Evolutionary conservation across 2,888 invertebrate genomes (phyloP).

Genomic region (Tupiocoris notatus): DNA sequence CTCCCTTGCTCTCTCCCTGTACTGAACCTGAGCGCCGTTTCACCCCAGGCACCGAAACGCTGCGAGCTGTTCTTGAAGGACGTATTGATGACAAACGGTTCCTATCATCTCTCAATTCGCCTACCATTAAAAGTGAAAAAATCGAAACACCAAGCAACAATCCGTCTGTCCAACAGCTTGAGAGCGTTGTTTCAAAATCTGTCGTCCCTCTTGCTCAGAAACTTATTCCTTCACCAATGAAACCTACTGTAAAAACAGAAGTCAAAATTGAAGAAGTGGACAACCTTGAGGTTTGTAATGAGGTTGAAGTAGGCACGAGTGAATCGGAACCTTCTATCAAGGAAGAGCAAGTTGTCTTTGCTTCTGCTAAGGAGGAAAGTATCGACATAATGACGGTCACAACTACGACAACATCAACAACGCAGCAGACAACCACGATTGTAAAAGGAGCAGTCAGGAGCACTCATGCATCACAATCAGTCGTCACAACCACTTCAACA

Average conservation of each 20-base stretch:
- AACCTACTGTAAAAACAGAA: slow-evolving; percentile 4
- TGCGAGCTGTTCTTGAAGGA: slow-evolving; percentile 46
- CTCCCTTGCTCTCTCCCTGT: too few species aligned
- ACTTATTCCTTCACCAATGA: background rate
- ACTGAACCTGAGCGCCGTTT: slow-evolving; percentile 38
- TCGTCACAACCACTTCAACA: slow-evolving; percentile 26
- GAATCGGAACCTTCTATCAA: slow-evolving; percentile 48
- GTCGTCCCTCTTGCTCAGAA: background rate
- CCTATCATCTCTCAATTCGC: background rate
- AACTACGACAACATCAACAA: slow-evolving; percentile 52
- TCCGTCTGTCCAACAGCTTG: background rate
- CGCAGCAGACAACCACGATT: slow-evolving; percentile 54
- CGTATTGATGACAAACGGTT: slow-evolving; percentile 41
- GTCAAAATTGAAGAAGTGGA: slow-evolving; percentile 44
- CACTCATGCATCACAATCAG: slow-evolving; percentile 12
- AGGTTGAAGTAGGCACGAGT: slow-evolving; percentile 50
- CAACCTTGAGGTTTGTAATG: slow-evolving; percentile 49
- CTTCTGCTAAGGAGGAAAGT: slow-evolving; percentile 43
- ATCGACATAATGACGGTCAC: slow-evolving; percentile 17
- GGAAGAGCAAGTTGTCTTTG: slow-evolving; percentile 48
- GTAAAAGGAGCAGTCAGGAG: slow-evolving; percentile 53
- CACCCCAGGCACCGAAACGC: slow-evolving; percentile 47
- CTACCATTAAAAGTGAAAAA: slow-evolving; percentile 14
- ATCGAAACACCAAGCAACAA: background rate
- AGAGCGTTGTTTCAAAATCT: background rate